Conservation (phyloP, 2,113 vertebrate genomes). For the Chroicocephalus ridibundus region DNA sequence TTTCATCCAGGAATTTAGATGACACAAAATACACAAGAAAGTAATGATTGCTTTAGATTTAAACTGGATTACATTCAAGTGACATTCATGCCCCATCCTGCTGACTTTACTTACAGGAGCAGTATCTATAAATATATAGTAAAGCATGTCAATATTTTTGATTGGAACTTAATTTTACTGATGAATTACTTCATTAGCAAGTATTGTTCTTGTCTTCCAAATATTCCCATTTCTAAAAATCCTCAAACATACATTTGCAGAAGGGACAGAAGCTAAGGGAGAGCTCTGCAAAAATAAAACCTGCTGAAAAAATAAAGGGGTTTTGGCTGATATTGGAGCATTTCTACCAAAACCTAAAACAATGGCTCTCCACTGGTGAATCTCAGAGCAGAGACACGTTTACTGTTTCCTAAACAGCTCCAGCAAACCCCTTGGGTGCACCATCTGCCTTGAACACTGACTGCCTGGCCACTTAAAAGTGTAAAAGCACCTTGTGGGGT, state of each 20-base stretch:
- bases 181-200: neutral
- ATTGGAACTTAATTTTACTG: conserved; percentile 22
- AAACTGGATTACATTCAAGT: conserved; percentile 4
- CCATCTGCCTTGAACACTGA: neutral
- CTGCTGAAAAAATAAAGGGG: neutral
- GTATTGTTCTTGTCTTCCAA: neutral
- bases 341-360: neutral
- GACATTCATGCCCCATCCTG: neutral
- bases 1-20: neutral
- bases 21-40: neutral
- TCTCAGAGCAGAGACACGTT: neutral
- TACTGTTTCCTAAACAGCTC: neutral
- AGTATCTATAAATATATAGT: neutral
- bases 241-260: neutral
- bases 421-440: neutral
- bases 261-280: neutral
- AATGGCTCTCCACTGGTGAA: neutral
- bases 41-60: neutral
- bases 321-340: neutral
- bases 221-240: neutral
- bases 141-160: neutral
- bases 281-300: neutral
- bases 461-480: neutral
- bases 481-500: neutral
- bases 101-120: neutral